Evolutionary conservation across 1,140 invertebrate species (phyloP), one percentile per base, ranked within the genome.

Genomic region (Portunus trituberculatus): DNA sequence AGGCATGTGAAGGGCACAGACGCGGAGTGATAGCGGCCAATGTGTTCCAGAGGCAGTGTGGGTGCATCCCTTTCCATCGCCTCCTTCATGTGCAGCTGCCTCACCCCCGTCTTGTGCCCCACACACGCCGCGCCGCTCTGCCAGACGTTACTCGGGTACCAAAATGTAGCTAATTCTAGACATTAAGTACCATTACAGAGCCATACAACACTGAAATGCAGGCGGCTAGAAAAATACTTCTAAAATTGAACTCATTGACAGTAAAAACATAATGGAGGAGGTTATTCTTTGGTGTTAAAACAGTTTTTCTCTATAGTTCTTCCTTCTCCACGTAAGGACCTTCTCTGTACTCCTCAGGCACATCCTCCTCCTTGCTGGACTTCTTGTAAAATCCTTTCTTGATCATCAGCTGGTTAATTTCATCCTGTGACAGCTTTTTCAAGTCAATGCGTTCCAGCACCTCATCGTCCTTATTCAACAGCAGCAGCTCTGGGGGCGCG

Each of bases 331-430:
- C 87, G 91, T 97, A 97, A 1, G 97, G 97, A 14, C 96, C 96
- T 88, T 96, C 95, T 93, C 96, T 93, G 93, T 95, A 97, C 76
- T 96, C 93, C 32, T 96, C 96, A 20, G 97, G 97, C 31, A 97
- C 96, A 32, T 96, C 96, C 25, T 96, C 96, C 10, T 96, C 96
- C 45, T 95, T 93, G 14, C 28, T 89, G 6, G 92, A 87, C 94
- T 97, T 97, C 92, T 97, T 97, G 92, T 97, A 97, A 95, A 98
- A 98, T 10, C 98, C 98, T 96, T 97, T 97, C 12, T 97, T 97
- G 82, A 97, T 86, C 14, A 98, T 96, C 4, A 98, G 96, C 28
- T 98, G 97, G 96, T 98, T 98, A 96, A 98, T 98, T 96, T 98
- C 97, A n/a, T 98, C 96, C 25, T 98, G 97, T 46, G 97, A 97